Evolutionary conservation across 2,797 vertebrate species (phyloP), one percentile per base, ranked within the genome.

Genomic region (Sparidentex hasta): DNA sequence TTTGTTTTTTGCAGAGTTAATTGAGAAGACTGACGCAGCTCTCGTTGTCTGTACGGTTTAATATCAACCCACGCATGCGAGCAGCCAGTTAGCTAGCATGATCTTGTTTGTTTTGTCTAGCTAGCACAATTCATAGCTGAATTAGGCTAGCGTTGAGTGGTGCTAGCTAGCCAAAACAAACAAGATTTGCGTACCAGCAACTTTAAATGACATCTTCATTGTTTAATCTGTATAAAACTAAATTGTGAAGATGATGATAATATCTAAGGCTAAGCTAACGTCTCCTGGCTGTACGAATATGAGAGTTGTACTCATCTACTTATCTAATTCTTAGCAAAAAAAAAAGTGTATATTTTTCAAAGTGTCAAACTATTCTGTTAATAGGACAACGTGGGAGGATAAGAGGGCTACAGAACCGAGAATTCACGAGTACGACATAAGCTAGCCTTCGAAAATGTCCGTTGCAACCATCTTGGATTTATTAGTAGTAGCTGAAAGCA

Each of bases 301-400:
- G 11, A 73, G 11, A 50, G 29, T 18, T 9, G 23, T 51, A 41
- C 50, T 16, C 38, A 14, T 57, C 21, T 59, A 63, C 17, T 76
- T 50, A n/a, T 47, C 11, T 2, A 11, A 41, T 16, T 43, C 23
- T 76, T 0, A 0, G 18, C 25, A 62, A 72, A n/a, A 64, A 64
- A 47, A 52, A 17, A 1, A 0, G 55, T 12, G 0, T 1, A 0
- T 43, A 21, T 74, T 68, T 80, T 57, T 55, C 21, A n/a, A 69
- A 54, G 46, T 72, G 20, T 63, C 27, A 13, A 74, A 61, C 21
- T 69, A 20, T 25, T 38, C 41, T n/a, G 78, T 0, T 55, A 17
- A 33, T 6, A 23, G n/a, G 17, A 76, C 0, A 0, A 70, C 2
- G 3, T 27, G 0, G 21, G 63, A 29, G 0, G 29, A 38, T n/a